These are phyloP conservation scores for Trachelus tabidus DNA, from an alignment of 2,888 invertebrate species.

Conservation along the genomic window DNA sequence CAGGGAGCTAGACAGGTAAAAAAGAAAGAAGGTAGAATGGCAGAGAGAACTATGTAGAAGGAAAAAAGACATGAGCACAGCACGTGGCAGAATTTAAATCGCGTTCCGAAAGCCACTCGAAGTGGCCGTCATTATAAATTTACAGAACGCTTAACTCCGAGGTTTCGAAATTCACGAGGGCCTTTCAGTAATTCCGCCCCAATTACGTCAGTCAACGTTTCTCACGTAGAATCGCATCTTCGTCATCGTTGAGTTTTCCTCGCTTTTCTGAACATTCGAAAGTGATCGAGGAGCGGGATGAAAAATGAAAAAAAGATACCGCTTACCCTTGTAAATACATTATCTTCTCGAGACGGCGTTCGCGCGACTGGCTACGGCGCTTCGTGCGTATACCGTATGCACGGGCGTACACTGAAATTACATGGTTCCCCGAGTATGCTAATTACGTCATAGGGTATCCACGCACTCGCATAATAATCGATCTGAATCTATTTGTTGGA, in stretches of 20 bases:
- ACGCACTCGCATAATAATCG: constrained; percentile 30
- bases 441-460: neutral
- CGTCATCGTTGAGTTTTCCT: too few relatives aligned
- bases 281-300: neutral
- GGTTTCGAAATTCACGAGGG: neutral
- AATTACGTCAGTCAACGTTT: neutral
- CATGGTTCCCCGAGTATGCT: neutral
- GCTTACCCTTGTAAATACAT: neutral
- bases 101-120: neutral
- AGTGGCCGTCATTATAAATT: neutral
- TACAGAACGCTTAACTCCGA: neutral
- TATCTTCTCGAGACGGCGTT: neutral
- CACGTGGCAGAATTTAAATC: neutral
- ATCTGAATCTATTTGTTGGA: constrained; percentile 48
- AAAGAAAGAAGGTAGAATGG: neutral
- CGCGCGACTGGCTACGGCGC: neutral
- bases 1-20: neutral
- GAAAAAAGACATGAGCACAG: neutral
- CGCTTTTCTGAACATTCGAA: neutral
- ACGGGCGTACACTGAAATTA: neutral
- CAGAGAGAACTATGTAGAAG: neutral
- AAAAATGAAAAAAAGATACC: neutral
- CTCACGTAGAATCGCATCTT: too few relatives aligned
- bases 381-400: neutral
- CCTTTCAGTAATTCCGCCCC: neutral